phyloP scores from a whole-genome alignment of 2,888 invertebrate species.

The Hartigia nigra region DNA sequence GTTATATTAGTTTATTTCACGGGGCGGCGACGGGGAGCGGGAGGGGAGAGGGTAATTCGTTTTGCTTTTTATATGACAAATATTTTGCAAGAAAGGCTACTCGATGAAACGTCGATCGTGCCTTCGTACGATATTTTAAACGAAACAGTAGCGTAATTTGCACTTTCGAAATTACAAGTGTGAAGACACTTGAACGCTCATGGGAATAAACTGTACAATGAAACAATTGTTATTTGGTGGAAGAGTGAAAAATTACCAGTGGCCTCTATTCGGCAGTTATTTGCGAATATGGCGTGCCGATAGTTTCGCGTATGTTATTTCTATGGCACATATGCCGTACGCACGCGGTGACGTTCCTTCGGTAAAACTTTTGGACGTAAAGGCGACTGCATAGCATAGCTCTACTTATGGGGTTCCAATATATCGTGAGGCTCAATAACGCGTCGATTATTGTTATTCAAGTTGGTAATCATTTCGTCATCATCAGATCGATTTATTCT shows the following conservation, averaged over 20 bases:
- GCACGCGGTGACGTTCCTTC: background rate
- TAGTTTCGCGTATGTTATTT: background rate
- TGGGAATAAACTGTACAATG: too few species aligned
- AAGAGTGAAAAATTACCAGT: background rate
- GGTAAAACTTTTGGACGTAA: background rate
- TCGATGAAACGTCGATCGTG: constrained; percentile 50
- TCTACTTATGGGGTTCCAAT: background rate
- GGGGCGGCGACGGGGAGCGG: background rate
- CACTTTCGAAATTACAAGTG: background rate
- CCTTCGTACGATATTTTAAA: constrained; percentile 52
- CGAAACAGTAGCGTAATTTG: background rate
- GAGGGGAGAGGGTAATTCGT: background rate
- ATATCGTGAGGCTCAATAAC: background rate
- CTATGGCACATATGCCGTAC: background rate
- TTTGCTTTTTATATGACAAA: constrained; percentile 41
- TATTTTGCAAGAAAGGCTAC: constrained; percentile 50
- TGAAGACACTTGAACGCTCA: background rate
- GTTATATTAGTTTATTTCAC: constrained; percentile 30
- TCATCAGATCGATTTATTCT: background rate
- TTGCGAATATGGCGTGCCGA: background rate
- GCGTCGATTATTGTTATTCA: background rate
- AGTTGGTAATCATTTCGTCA: background rate
- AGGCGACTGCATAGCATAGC: background rate
- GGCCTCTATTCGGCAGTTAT: background rate
- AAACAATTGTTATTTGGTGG: background rate